phyloP scores from a whole-genome alignment of 2,888 invertebrate genomes.

The Pocota personata region DNA sequence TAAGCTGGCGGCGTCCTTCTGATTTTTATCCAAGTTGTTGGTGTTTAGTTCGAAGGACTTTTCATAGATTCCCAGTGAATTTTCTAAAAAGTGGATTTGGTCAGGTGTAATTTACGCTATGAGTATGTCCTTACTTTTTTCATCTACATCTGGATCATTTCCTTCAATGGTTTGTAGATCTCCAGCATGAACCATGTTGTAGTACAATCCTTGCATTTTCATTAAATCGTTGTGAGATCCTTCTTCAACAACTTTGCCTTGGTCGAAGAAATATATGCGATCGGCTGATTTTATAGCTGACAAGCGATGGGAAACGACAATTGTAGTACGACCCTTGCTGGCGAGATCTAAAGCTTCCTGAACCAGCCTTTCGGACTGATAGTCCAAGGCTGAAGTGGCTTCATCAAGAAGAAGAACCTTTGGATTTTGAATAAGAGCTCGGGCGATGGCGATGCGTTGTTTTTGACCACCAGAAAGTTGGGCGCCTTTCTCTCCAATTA shows the following conservation, averaged over 20 bases:
- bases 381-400: slow-evolving; percentile 93
- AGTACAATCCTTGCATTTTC: slow-evolving; percentile 86
- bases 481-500: slow-evolving; percentile 91
- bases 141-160: slow-evolving; percentile 76
- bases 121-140: slow-evolving; percentile 76
- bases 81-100: slow-evolving; percentile 75
- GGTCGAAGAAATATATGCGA: slow-evolving; percentile 88
- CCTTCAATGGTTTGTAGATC: slow-evolving; percentile 77
- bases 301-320: slow-evolving; percentile 89
- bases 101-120: background rate
- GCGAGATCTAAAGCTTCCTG: slow-evolving; percentile 92
- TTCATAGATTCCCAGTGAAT: slow-evolving; percentile 79
- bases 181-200: slow-evolving; percentile 85
- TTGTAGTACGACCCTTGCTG: slow-evolving; percentile 88
- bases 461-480: slow-evolving; percentile 93
- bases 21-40: slow-evolving; percentile 80
- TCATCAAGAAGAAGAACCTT: slow-evolving; percentile 91
- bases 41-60: slow-evolving; percentile 81
- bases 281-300: slow-evolving; percentile 89
- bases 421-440: slow-evolving; percentile 91
- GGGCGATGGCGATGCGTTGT: slow-evolving; percentile 92
- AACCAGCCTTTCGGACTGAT: slow-evolving; percentile 91
- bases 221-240: slow-evolving; percentile 90
- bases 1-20: slow-evolving; percentile 79
- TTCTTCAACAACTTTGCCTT: slow-evolving; percentile 88